Percentiles rank a stretch among this genome's conserved stretches.
phyloP scores from a whole-genome alignment of 2,113 vertebrate genomes.

The Forbesichthys papilliferus region DNA sequence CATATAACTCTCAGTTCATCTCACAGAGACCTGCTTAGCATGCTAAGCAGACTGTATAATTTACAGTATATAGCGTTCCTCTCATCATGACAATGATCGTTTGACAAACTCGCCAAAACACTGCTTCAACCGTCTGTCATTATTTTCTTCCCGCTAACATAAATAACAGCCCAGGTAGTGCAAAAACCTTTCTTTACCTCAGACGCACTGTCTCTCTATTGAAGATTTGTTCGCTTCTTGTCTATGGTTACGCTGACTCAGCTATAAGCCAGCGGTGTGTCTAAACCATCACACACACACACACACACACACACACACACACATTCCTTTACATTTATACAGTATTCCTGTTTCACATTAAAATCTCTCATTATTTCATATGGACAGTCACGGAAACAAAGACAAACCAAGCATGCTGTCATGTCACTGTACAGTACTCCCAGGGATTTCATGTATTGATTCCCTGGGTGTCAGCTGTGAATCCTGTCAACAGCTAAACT shows the following conservation, averaged over 20 bases:
- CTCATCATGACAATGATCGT: not conserved
- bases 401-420: too few relatives aligned
- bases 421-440: too few relatives aligned
- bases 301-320: too few relatives aligned
- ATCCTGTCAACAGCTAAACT: not conserved
- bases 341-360: too few relatives aligned
- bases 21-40: slow-evolving; percentile 47
- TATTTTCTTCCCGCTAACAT: not conserved
- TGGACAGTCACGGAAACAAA: too few relatives aligned
- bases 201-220: not conserved
- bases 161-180: not conserved
- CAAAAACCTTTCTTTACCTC: too few relatives aligned
- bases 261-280: not conserved
- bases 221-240: not conserved
- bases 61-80: not conserved
- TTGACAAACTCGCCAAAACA: not conserved
- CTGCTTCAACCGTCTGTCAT: not conserved
- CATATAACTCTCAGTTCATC: slow-evolving; percentile 40
- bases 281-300: too few relatives aligned
- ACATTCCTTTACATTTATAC: too few relatives aligned
- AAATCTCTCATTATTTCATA: too few relatives aligned
- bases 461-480: not conserved
- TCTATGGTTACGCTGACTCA: not conserved
- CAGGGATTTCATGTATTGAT: slow-evolving; percentile 5
- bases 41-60: not conserved